Evolutionary conservation across 2,888 invertebrate genomes (phyloP), one percentile per base, ranked within the genome.

Genomic region (Keiferia lycopersicella): DNA sequence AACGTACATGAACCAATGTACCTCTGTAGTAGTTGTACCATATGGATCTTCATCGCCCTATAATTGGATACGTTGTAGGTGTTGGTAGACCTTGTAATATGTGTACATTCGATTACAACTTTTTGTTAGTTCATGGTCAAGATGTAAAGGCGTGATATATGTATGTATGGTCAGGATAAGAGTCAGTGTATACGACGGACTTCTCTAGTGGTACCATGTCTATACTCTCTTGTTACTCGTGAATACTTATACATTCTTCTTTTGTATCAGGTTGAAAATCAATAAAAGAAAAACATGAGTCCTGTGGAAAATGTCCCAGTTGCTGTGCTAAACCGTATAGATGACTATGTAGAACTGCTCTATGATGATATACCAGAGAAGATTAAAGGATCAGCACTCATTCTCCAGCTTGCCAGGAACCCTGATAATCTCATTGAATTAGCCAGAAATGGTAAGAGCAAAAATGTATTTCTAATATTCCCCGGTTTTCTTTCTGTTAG

Each of bases 361-460:
- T 99, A 99, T 87, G 99, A 99, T 88, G 98, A 98, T 71, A 94
- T 96, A 80, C 93, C 95, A 38, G 98, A 98, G 78, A 98, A 99
- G 92, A 96, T 98, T 58, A 95, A 95, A 83, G 99, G 98, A 30
- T 98, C 99, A 7, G 96, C 96, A 30, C 92, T 98, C 69, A 97
- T 99, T 70, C 92, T 98, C 61, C 97, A 98, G 86, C 93, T 99
- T 68, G 97, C 98, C 2, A 94, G 98, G 78, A 96, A 98, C 86
- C 96, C 98, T 12, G 98, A 98, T 80, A 99, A 99, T 93, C 93
- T 99, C 68, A 95, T 97, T 77, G 97, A 97, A 83, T 91, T 99
- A 67, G 96, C 98, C 67, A 95, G 96, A 87, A 99, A 99, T 94
- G 98, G 98, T 98, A 91, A 76, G 65, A 66, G 30, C 48, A 4